Conservation (phyloP, 2,797 vertebrate genomes). For the Ptychobarbus kaznakovi region DNA sequence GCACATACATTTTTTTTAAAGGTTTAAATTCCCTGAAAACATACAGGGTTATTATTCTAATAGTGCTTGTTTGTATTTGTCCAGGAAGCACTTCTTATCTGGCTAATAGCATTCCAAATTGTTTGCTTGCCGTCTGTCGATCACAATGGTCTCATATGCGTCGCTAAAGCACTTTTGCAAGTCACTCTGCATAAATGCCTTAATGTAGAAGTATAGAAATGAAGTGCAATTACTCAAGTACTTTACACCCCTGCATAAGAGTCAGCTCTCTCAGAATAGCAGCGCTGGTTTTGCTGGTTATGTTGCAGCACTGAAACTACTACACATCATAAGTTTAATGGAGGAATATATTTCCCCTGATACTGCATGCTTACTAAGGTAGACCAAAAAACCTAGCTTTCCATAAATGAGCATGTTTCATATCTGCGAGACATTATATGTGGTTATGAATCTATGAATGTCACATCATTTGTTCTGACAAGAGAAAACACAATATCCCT, state of each 20-base stretch:
- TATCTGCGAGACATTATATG: conserved; percentile 35
- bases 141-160: conserved; percentile 8
- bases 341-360: conserved; percentile 39
- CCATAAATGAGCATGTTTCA: conserved; percentile 27
- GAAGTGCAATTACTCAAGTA: conserved; percentile 8
- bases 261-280: conserved; percentile 23
- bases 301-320: conserved; percentile 21
- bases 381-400: conserved; percentile 17
- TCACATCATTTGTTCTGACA: conserved; percentile 17
- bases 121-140: conserved; percentile 18
- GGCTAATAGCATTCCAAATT: background rate
- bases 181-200: conserved; percentile 14
- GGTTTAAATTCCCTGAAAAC: background rate
- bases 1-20: no score
- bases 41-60: background rate
- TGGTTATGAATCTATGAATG: conserved; percentile 21
- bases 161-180: conserved; percentile 1
- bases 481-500: conserved; percentile 10
- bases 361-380: conserved; percentile 27
- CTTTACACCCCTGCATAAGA: conserved; percentile 16
- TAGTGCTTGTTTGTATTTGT: conserved; percentile 8
- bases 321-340: conserved; percentile 20
- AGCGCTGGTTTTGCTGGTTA: background rate
- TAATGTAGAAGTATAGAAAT: conserved; percentile 28
- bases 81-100: conserved; percentile 10